These are phyloP conservation scores for Boloria euphrosyne DNA, from an alignment of 2,888 invertebrate species.

Conservation along the genomic window DNA sequence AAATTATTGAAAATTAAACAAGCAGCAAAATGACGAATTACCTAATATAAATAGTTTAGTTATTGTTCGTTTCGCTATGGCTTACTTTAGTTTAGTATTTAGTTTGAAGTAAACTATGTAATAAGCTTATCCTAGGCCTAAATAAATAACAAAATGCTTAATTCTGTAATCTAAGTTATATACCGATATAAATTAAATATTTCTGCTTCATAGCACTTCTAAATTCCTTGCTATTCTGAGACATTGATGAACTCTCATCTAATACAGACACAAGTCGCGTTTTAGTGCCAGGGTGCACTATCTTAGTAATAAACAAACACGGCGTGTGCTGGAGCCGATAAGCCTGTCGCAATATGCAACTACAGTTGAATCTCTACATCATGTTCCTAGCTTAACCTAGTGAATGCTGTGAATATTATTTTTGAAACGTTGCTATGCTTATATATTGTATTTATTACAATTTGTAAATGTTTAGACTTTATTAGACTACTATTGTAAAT, in stretches of 20 bases:
- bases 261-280: slow-evolving; percentile 48
- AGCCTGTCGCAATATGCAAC: slow-evolving; percentile 53
- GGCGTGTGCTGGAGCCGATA: slow-evolving; percentile 75
- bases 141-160: not conserved
- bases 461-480: no score
- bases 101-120: no score
- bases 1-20: no score
- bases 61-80: no score
- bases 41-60: no score
- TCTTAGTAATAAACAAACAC: slow-evolving; percentile 77
- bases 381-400: slow-evolving; percentile 16
- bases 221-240: slow-evolving; percentile 6
- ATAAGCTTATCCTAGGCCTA: no score
- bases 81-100: no score
- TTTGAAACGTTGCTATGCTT: no score
- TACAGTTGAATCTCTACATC: slow-evolving; percentile 39
- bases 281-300: slow-evolving; percentile 55
- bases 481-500: no score
- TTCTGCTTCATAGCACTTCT: slow-evolving; percentile 1
- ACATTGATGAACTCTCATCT: slow-evolving; percentile 44
- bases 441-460: no score
- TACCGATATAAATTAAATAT: not conserved
- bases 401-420: no score
- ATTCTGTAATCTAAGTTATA: slow-evolving; percentile 12
- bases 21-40: no score